A percentile compares a stretch with the other conserved stretches of the same genome.
Conservation (phyloP, 2,113 vertebrate genomes). For the Empidonax traillii region DNA sequence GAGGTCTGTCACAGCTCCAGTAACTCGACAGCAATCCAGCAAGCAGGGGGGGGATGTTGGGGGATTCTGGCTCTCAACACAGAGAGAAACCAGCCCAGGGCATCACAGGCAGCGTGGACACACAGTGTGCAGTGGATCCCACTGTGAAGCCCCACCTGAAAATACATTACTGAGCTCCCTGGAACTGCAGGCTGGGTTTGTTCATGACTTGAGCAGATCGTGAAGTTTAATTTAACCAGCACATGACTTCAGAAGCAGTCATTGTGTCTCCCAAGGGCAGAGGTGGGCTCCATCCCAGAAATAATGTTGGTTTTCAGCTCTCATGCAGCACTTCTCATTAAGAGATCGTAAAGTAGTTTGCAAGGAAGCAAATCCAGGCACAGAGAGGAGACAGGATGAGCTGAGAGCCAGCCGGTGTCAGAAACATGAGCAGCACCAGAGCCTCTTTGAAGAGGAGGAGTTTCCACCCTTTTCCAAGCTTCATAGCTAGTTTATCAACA, state of each 20-base stretch:
- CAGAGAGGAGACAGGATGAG: neutral
- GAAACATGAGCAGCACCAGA: neutral
- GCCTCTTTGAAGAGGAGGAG: neutral
- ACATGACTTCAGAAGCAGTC: neutral
- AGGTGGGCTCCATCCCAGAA: slow-evolving; percentile 13
- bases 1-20: neutral
- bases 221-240: neutral
- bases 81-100: neutral
- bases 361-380: neutral
- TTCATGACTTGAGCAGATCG: neutral
- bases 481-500: neutral
- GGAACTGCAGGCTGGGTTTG: neutral
- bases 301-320: slow-evolving; percentile 27
- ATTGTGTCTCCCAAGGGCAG: neutral
- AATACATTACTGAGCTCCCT: neutral
- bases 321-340: neutral
- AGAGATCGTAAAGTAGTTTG: neutral
- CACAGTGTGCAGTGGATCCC: neutral
- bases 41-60: neutral
- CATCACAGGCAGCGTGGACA: neutral
- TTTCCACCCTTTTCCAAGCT: neutral
- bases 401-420: neutral
- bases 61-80: neutral
- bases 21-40: neutral
- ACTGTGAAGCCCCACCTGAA: neutral